phyloP scores from a whole-genome alignment of 1,140 invertebrate species.

The Bombus sylvicola region DNA sequence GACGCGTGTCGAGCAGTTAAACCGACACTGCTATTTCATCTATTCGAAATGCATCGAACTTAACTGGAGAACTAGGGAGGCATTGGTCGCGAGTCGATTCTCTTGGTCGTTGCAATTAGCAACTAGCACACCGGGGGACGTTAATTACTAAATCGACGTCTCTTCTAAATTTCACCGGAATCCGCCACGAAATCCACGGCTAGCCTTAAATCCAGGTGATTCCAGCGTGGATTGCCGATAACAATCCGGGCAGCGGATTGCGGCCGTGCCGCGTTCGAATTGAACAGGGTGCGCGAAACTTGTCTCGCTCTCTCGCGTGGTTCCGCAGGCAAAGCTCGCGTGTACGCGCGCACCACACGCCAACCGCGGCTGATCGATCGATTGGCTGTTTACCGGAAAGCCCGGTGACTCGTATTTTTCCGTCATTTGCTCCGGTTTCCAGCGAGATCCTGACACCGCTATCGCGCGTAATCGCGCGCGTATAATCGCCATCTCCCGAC shows the following conservation, averaged over 20 bases:
- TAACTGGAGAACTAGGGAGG: background rate
- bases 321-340: no score
- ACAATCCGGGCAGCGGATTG: conserved; percentile 27
- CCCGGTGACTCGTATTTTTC: conserved; percentile 55
- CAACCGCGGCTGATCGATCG: conserved; percentile 47
- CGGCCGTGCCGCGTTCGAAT: background rate
- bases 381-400: conserved; percentile 54
- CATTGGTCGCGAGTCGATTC: background rate
- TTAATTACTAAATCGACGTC: conserved; percentile 27
- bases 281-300: no score
- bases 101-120: background rate
- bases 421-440: conserved; percentile 24
- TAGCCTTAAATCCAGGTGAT: conserved; percentile 23
- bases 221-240: conserved; percentile 14
- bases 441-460: background rate
- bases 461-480: conserved; percentile 42
- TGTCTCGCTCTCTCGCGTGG: background rate
- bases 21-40: background rate
- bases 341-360: conserved; percentile 5
- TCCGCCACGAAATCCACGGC: background rate
- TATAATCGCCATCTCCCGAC: conserved; percentile 40
- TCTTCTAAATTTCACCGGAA: conserved; percentile 19
- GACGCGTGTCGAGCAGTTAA: background rate
- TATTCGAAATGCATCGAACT: background rate
- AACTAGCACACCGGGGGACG: background rate